phyloP scores from a whole-genome alignment of 2,888 invertebrate genomes.

The Drosophila neoperkinsi region DNA sequence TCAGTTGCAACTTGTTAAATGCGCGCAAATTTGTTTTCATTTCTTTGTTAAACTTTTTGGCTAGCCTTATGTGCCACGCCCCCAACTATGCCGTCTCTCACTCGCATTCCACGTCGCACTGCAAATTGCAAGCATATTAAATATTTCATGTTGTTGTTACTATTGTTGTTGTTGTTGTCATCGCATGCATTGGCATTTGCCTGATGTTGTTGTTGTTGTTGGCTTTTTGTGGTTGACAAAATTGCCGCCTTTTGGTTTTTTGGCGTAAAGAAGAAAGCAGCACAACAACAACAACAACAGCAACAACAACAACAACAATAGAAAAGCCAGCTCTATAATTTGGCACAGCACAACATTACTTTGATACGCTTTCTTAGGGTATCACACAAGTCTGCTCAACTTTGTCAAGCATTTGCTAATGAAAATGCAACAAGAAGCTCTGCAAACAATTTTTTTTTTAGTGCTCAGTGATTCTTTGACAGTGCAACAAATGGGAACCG shows the following conservation, averaged over 20 bases:
- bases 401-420: background rate
- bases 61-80: constrained; percentile 41
- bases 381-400: constrained; percentile 1
- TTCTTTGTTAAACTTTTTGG: constrained; percentile 48
- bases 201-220: constrained; percentile 3
- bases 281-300: constrained; percentile 8
- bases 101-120: background rate
- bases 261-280: constrained; percentile 45
- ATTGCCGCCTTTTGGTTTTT: constrained; percentile 50
- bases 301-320: constrained; percentile 9
- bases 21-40: constrained; percentile 38
- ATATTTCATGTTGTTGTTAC: constrained; percentile 11
- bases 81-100: constrained; percentile 9
- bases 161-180: constrained; percentile 5
- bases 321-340: constrained; percentile 40
- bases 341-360: constrained; percentile 25
- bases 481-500: background rate
- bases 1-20: constrained; percentile 49
- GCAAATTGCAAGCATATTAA: constrained; percentile 32
- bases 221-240: constrained; percentile 47
- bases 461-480: background rate
- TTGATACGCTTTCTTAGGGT: constrained; percentile 14
- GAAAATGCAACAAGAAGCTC: background rate
- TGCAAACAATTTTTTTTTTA: background rate
- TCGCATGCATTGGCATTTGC: constrained; percentile 38